Evolutionary conservation across 2,113 vertebrate genomes (phyloP).

Genomic region (Caretta caretta): DNA sequence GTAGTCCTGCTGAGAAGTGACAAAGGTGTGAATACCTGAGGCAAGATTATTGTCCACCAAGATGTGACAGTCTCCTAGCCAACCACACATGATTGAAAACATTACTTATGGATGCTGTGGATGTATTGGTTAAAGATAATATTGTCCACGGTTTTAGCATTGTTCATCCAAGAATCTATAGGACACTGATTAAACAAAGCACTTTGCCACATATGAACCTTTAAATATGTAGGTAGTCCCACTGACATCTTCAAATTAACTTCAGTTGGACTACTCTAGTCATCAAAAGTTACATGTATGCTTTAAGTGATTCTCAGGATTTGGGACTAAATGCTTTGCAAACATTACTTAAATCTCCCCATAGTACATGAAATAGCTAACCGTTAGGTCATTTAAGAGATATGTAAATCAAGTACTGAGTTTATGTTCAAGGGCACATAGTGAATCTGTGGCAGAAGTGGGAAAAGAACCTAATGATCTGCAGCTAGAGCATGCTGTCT

Average conservation of each 20-base stretch:
- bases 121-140: background rate
- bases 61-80: background rate
- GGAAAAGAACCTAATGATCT: background rate
- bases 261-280: background rate
- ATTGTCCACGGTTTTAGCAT: background rate
- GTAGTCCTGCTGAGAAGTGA: background rate
- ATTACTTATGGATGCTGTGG: background rate
- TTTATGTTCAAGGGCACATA: fast-evolving
- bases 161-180: background rate
- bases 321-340: background rate
- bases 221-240: no score
- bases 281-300: background rate
- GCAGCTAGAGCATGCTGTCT: background rate
- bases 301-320: background rate
- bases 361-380: fast-evolving
- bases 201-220: background rate
- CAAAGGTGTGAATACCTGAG: background rate
- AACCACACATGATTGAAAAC: background rate
- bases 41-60: background rate
- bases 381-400: background rate
- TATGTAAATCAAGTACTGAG: fast-evolving
- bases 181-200: background rate
- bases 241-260: background rate
- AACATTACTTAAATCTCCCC: background rate
- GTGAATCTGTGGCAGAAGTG: background rate